These are phyloP conservation scores for Neelides sp. DNA, from an alignment of 1,140 invertebrate species.

Conservation along the genomic window DNA sequence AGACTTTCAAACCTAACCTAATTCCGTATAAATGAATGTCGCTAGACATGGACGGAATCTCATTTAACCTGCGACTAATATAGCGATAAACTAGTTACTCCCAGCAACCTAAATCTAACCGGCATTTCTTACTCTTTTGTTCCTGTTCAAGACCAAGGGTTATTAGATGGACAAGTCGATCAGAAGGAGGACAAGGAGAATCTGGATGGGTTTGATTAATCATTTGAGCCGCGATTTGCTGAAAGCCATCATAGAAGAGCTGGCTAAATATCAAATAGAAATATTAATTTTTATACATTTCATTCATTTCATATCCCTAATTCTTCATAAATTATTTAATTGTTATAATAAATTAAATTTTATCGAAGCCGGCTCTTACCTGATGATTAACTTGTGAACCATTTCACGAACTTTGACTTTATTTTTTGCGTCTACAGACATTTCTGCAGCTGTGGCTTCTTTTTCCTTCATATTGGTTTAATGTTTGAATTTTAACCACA, in stretches of 20 bases:
- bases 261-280: slow-evolving; percentile 48
- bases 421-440: slow-evolving; percentile 18
- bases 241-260: slow-evolving; percentile 84
- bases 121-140: slow-evolving; percentile 43
- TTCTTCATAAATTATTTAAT: not conserved
- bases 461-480: not conserved
- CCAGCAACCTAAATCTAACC: too few relatives aligned
- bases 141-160: slow-evolving; percentile 75
- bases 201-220: slow-evolving; percentile 74
- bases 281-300: not conserved
- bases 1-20: too few relatives aligned
- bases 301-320: not conserved
- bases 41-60: too few relatives aligned
- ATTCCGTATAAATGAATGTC: too few relatives aligned
- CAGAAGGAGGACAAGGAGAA: slow-evolving; percentile 86
- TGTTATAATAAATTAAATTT: not conserved
- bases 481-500: not conserved
- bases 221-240: slow-evolving; percentile 53
- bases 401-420: slow-evolving; percentile 29
- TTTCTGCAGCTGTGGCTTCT: not conserved
- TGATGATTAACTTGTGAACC: slow-evolving; percentile 30
- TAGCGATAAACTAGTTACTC: too few relatives aligned
- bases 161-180: slow-evolving; percentile 73
- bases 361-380: slow-evolving; percentile 9
- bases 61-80: too few relatives aligned